Percentiles rank a stretch among this genome's conserved stretches.
phyloP scores from a whole-genome alignment of 2,797 vertebrate species.

The Argyrosomus regius region DNA sequence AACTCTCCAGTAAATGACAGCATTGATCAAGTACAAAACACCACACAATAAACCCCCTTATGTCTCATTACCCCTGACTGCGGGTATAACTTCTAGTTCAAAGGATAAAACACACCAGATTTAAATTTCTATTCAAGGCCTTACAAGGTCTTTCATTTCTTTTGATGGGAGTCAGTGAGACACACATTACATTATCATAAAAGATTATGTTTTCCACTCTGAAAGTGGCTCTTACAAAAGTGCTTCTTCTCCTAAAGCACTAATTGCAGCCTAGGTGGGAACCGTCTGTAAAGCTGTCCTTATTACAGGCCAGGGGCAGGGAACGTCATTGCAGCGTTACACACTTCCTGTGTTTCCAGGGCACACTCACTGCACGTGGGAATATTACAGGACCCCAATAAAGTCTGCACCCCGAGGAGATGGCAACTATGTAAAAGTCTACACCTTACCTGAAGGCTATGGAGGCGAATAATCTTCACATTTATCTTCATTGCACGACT shows the following conservation, averaged over 20 bases:
- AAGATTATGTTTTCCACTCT: conserved; percentile 41
- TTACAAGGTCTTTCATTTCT: conserved; percentile 9
- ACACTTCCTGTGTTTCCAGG: conserved; percentile 59
- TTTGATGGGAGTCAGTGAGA: conserved; percentile 28
- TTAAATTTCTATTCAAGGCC: not conserved
- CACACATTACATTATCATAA: conserved; percentile 22
- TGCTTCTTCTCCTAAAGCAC: conserved; percentile 48
- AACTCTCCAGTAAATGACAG: conserved; percentile 14
- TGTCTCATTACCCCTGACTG: conserved; percentile 1
- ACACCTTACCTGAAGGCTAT: conserved; percentile 27
- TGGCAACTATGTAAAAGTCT: not conserved
- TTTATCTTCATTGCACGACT: conserved; percentile 6
- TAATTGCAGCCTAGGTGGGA: conserved; percentile 67
- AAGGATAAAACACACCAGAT: conserved; percentile 6
- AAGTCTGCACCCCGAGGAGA: conserved; percentile 35
- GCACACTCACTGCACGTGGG: conserved; percentile 40
- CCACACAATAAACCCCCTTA: conserved; percentile 13
- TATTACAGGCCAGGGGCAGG: conserved; percentile 56
- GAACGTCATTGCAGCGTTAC: conserved; percentile 46
- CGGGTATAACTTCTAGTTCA: conserved; percentile 1
- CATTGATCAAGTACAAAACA: not conserved
- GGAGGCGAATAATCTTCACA: not conserved
- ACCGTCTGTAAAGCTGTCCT: conserved; percentile 56
- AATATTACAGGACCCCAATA: conserved; percentile 41
- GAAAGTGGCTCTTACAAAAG: conserved; percentile 36